These are phyloP conservation scores for Passerina amoena DNA, from an alignment of 2,113 vertebrate genomes.

Conservation along the genomic window DNA sequence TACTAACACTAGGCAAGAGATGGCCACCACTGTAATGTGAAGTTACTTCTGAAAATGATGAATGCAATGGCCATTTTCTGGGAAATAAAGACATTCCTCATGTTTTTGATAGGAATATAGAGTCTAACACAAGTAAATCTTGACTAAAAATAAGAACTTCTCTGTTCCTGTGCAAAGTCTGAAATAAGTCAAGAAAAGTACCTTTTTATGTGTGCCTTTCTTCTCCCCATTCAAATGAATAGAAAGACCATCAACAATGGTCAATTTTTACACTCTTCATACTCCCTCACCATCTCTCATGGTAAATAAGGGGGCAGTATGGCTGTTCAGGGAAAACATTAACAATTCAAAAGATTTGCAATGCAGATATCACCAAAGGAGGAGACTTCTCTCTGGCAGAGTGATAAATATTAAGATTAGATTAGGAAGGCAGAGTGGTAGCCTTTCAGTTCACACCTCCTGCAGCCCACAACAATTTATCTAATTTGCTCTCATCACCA, in stretches of 20 bases:
- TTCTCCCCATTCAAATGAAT: background rate
- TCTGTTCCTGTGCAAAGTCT: background rate
- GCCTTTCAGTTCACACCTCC: background rate
- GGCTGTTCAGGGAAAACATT: background rate
- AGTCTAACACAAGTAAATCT: background rate
- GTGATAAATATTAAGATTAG: slow-evolving; percentile 24
- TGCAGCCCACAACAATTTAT: background rate
- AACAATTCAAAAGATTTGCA: background rate
- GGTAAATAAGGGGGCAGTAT: background rate
- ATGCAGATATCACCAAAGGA: background rate
- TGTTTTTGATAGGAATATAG: background rate
- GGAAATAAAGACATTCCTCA: background rate
- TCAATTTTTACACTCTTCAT: background rate
- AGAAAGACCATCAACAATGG: background rate
- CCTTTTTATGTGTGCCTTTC: background rate
- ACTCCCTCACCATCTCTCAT: background rate
- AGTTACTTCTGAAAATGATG: background rate
- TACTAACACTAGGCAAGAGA: background rate
- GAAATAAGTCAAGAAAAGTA: background rate
- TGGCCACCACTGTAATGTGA: background rate
- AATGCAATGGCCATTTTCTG: background rate
- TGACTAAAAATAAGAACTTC: background rate
- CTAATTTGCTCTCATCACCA: slow-evolving; percentile 10
- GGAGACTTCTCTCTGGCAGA: background rate
- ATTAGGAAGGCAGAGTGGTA: background rate